Evolutionary conservation across 2,888 invertebrate species (phyloP).

Genomic region (Polylopha cassiicola): DNA sequence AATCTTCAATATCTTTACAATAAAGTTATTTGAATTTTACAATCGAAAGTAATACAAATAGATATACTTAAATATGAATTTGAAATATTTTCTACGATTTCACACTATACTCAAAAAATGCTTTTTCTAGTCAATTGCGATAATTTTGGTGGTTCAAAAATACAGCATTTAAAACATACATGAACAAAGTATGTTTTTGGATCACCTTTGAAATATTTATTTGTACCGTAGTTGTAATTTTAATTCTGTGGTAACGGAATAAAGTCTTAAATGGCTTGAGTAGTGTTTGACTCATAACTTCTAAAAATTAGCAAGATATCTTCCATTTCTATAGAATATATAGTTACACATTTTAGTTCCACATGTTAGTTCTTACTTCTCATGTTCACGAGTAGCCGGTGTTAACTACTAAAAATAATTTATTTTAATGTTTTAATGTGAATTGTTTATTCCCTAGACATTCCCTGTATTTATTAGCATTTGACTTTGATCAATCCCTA

Average conservation of each 20-base stretch:
- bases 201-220: conserved; percentile 1
- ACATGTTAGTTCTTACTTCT: too few species aligned
- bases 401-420: conserved; percentile 8
- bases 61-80: too few species aligned
- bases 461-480: conserved; percentile 21
- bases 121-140: conserved; percentile 28
- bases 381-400: background rate
- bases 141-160: conserved; percentile 15
- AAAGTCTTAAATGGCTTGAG: too few species aligned
- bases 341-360: too few species aligned
- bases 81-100: background rate
- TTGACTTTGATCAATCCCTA: background rate
- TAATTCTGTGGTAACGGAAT: too few species aligned
- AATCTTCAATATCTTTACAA: too few species aligned
- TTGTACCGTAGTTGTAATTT: too few species aligned
- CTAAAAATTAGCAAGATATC: too few species aligned
- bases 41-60: too few species aligned
- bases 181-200: background rate
- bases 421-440: conserved; percentile 10
- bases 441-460: conserved; percentile 23
- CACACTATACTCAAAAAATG: conserved; percentile 22
- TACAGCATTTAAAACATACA: conserved; percentile 15
- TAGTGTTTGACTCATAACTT: too few species aligned
- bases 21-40: conserved; percentile 12
- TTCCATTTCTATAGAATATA: too few species aligned